Percentiles rank a stretch among this genome's conserved stretches.
Conservation (phyloP, 1,140 invertebrate genomes). For the Temnothorax nylanderi region DNA sequence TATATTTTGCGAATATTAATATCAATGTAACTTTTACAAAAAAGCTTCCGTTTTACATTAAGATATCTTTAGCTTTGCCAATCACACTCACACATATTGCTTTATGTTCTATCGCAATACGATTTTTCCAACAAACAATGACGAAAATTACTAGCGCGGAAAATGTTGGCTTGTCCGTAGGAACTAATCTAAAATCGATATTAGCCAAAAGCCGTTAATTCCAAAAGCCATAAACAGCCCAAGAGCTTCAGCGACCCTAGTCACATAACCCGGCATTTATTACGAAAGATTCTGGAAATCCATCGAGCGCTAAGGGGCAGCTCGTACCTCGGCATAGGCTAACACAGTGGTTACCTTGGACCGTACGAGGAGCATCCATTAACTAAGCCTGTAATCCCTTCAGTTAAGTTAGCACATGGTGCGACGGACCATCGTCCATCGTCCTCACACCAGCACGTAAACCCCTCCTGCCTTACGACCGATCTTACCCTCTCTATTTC, state of each 20-base stretch:
- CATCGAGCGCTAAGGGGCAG: slow-evolving; percentile 74
- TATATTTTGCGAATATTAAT: neutral
- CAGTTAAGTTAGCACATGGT: slow-evolving; percentile 84
- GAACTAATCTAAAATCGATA: slow-evolving; percentile 71
- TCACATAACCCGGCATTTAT: slow-evolving; percentile 78
- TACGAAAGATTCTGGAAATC: slow-evolving; percentile 81
- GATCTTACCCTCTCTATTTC: slow-evolving; percentile 36
- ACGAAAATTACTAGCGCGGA: slow-evolving; percentile 9
- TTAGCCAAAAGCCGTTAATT: slow-evolving; percentile 68
- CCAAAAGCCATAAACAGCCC: slow-evolving; percentile 62
- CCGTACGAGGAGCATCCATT: slow-evolving; percentile 81
- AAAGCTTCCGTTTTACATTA: neutral
- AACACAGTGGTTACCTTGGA: slow-evolving; percentile 71
- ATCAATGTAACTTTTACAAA: neutral
- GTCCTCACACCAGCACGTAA: slow-evolving; percentile 70
- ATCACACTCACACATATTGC: neutral
- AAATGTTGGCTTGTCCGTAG: slow-evolving; percentile 36
- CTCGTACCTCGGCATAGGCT: slow-evolving; percentile 51
- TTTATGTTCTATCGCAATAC: neutral
- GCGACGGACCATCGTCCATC: slow-evolving; percentile 75
- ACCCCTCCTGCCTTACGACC: slow-evolving; percentile 26
- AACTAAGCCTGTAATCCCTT: slow-evolving; percentile 84
- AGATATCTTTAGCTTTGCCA: neutral
- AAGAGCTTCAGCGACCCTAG: slow-evolving; percentile 49
- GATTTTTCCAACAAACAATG: neutral